Percentiles rank a stretch among this genome's conserved stretches.
These are phyloP conservation scores for Cryptomyrus ogoouensis DNA, from an alignment of 2,113 vertebrate genomes.

Conservation along the genomic window DNA sequence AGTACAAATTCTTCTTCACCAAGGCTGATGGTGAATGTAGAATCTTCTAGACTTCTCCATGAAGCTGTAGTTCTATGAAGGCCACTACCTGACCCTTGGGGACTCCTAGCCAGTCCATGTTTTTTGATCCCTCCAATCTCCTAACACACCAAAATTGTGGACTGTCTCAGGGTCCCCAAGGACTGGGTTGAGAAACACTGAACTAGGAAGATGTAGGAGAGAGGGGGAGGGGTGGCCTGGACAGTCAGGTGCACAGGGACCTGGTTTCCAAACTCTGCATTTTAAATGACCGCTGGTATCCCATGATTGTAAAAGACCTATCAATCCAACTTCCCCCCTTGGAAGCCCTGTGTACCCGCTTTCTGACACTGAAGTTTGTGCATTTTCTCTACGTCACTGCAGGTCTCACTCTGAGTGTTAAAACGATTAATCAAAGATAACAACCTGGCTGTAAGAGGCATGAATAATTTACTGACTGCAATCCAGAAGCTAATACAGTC, in stretches of 20 bases:
- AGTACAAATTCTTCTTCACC: not conserved
- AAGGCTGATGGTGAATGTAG: not conserved
- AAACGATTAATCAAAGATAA: not conserved
- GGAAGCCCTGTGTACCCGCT: not conserved
- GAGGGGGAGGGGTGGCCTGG: not conserved
- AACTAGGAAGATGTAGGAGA: not conserved
- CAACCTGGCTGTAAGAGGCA: not conserved
- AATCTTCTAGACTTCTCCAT: not conserved
- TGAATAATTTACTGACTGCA: not conserved
- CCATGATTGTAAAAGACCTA: not conserved
- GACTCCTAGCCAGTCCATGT: not conserved
- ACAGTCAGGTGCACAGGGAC: not conserved
- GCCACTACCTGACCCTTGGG: not conserved
- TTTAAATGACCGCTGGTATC: not conserved
- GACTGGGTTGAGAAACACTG: not conserved
- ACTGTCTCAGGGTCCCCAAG: not conserved
- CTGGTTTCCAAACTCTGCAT: not conserved
- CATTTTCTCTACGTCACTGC: not conserved
- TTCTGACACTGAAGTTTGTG: not conserved
- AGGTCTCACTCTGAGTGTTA: not conserved
- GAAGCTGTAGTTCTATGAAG: not conserved
- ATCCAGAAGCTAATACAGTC: not conserved
- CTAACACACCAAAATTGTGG: not conserved
- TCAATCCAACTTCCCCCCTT: not conserved
- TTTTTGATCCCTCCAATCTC: not conserved